phyloP scores from a whole-genome alignment of 2,113 vertebrate species.

The Circaetus cinerascens region DNA sequence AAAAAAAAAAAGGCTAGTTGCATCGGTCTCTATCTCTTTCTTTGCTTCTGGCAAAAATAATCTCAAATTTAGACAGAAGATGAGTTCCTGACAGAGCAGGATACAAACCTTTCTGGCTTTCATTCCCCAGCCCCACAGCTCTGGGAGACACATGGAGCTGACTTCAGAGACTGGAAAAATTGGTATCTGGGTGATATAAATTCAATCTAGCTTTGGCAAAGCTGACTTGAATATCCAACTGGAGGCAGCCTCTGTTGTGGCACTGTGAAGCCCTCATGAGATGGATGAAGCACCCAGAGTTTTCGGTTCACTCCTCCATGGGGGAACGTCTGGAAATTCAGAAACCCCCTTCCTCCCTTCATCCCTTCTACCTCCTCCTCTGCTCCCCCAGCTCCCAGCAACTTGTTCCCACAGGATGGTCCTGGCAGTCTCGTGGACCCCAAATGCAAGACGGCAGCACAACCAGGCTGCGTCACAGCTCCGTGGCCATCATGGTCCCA shows the following conservation, averaged over 20 bases:
- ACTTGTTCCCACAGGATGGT: not conserved
- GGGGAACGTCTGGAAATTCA: not conserved
- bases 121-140: not conserved
- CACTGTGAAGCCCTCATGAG: accelerated
- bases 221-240: not conserved
- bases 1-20: not conserved
- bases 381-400: not conserved
- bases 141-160: not conserved
- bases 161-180: not conserved
- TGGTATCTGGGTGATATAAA: not conserved
- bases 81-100: not conserved
- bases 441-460: not conserved
- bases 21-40: not conserved
- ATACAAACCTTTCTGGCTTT: not conserved
- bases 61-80: not conserved
- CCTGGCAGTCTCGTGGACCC: not conserved
- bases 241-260: not conserved
- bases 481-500: accelerated
- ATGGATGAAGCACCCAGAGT: not conserved
- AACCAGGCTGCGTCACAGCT: not conserved
- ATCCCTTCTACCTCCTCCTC: not conserved
- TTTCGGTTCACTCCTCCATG: not conserved
- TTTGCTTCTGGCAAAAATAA: not conserved
- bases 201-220: not conserved
- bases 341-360: accelerated